Evolutionary conservation across 2,797 vertebrate species (phyloP).

Genomic region (Mormyrops boulengeri): DNA sequence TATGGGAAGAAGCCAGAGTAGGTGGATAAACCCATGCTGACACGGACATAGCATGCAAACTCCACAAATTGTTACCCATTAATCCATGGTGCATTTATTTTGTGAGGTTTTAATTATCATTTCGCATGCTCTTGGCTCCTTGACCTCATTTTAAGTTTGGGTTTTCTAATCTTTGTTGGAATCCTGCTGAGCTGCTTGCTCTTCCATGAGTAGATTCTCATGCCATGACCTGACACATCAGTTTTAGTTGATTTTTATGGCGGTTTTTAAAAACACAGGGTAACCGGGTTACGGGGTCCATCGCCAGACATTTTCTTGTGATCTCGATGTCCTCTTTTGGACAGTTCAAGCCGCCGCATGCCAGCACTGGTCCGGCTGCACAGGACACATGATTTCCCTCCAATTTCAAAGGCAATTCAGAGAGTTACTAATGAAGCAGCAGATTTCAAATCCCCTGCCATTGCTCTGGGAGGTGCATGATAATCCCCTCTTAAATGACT

Average conservation of each 20-base stretch:
- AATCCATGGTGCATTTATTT: neutral
- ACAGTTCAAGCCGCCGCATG: neutral
- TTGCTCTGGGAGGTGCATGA: neutral
- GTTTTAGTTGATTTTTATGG: neutral
- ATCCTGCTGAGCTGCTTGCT: neutral
- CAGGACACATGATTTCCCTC: neutral
- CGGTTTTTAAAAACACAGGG: neutral
- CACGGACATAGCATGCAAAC: neutral
- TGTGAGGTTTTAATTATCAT: neutral
- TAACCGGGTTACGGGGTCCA: neutral
- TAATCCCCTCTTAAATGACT: constrained; percentile 14
- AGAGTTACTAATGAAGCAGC: neutral
- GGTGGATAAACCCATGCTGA: neutral
- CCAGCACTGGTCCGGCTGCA: neutral
- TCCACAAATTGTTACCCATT: neutral
- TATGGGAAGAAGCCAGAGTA: neutral
- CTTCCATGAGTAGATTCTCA: neutral
- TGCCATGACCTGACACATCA: neutral
- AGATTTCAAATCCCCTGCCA: neutral
- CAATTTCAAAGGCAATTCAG: neutral
- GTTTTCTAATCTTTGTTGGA: neutral
- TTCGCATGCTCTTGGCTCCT: neutral
- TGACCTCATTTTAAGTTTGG: neutral
- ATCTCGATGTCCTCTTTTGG: neutral
- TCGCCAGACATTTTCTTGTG: neutral